These are phyloP conservation scores for Synergus umbraculus DNA, from an alignment of 2,888 invertebrate genomes.

Conservation along the genomic window DNA sequence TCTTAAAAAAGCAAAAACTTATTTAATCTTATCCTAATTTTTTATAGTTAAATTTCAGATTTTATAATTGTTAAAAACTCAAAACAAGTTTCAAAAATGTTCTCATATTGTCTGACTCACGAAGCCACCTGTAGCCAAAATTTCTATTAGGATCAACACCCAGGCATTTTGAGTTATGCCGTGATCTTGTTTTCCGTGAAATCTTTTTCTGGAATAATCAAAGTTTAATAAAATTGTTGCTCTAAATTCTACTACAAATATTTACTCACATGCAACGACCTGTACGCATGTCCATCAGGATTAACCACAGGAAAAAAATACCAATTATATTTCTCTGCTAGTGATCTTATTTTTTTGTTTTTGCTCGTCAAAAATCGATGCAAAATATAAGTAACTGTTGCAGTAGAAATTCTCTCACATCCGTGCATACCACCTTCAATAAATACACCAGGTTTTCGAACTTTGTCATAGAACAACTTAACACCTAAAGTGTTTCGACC, in stretches of 20 bases:
- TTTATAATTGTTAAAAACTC: not conserved
- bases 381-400: slow-evolving; percentile 82
- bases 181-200: slow-evolving; percentile 84
- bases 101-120: slow-evolving; percentile 69
- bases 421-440: slow-evolving; percentile 84
- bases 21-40: no score
- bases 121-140: slow-evolving; percentile 84
- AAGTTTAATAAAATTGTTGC: not conserved
- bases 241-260: not conserved
- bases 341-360: slow-evolving; percentile 77
- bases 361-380: slow-evolving; percentile 82
- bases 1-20: slow-evolving; percentile 64
- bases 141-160: slow-evolving; percentile 90
- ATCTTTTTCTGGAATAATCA: slow-evolving; percentile 79
- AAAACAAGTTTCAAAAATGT: not conserved
- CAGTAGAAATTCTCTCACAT: slow-evolving; percentile 87
- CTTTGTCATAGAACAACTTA: slow-evolving; percentile 69
- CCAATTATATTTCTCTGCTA: slow-evolving; percentile 83
- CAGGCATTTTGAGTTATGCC: slow-evolving; percentile 75
- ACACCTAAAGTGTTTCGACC: slow-evolving; percentile 56
- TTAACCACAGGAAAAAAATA: slow-evolving; percentile 87
- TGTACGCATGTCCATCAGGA: slow-evolving; percentile 87
- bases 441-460: slow-evolving; percentile 80
- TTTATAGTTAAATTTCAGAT: no score
- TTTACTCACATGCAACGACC: slow-evolving; percentile 77